phyloP scores from a whole-genome alignment of 2,113 vertebrate genomes.

The Zapornia atra region DNA sequence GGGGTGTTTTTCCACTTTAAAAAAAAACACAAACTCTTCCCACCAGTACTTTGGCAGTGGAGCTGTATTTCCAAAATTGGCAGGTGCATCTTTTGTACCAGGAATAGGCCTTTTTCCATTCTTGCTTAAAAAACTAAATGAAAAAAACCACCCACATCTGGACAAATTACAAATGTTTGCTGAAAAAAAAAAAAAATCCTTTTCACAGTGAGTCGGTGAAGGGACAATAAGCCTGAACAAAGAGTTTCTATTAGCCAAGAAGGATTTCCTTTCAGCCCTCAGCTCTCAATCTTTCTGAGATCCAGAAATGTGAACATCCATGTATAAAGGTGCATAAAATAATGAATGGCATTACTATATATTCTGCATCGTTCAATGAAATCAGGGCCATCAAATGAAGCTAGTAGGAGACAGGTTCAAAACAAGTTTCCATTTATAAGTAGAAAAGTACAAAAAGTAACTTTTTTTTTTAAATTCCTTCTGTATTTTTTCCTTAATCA shows the following conservation, averaged over 20 bases:
- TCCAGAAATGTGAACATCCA: neutral
- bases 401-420: neutral
- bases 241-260: neutral
- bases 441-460: neutral
- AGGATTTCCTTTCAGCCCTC: neutral
- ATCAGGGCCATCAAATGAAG: neutral
- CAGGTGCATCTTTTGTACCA: neutral
- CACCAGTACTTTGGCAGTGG: neutral
- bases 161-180: neutral
- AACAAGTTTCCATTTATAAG: neutral
- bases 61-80: neutral
- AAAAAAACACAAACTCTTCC: neutral
- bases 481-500: neutral
- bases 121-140: neutral
- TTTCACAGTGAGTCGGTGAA: neutral
- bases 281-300: neutral
- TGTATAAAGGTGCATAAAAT: neutral
- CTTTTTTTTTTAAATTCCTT: neutral
- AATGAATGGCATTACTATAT: neutral
- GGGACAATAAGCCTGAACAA: neutral
- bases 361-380: neutral
- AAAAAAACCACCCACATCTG: neutral
- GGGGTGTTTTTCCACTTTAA: neutral
- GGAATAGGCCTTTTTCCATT: neutral
- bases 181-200: neutral